phyloP scores from a whole-genome alignment of 2,113 vertebrate species.

The Chrysemys picta region DNA sequence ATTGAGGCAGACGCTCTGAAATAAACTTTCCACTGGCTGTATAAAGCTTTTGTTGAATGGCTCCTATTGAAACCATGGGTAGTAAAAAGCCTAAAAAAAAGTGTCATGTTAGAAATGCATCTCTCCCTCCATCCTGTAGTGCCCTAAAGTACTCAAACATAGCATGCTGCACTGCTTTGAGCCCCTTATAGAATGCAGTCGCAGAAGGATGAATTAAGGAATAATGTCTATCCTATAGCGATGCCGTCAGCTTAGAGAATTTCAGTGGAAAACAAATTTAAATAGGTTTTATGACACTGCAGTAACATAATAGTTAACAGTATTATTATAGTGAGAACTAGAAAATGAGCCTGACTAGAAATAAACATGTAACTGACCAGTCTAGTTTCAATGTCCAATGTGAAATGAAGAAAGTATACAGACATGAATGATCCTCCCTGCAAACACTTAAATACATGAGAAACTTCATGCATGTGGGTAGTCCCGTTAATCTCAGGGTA shows the following conservation, averaged over 20 bases:
- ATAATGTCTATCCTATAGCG: neutral
- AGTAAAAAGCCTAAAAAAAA: neutral
- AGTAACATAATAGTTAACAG: neutral
- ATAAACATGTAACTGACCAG: neutral
- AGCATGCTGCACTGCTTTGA: neutral
- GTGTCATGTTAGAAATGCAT: neutral
- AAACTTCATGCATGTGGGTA: neutral
- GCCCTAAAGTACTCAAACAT: neutral
- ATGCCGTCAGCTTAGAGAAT: neutral
- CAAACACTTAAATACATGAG: neutral
- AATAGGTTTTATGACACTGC: neutral
- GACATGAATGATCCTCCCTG: neutral
- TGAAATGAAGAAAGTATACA: neutral
- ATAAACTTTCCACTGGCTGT: neutral
- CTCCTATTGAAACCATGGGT: neutral
- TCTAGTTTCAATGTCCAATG: neutral
- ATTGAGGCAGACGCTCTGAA: neutral
- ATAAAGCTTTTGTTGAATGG: neutral
- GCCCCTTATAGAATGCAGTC: neutral
- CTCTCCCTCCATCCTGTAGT: neutral
- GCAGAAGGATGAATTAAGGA: neutral
- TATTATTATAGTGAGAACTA: neutral
- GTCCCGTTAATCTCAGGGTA: neutral
- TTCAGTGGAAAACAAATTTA: neutral
- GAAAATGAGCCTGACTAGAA: neutral